Evolutionary conservation across 2,797 vertebrate species (phyloP).

Genomic region (Paramormyrops hopkinsi): DNA sequence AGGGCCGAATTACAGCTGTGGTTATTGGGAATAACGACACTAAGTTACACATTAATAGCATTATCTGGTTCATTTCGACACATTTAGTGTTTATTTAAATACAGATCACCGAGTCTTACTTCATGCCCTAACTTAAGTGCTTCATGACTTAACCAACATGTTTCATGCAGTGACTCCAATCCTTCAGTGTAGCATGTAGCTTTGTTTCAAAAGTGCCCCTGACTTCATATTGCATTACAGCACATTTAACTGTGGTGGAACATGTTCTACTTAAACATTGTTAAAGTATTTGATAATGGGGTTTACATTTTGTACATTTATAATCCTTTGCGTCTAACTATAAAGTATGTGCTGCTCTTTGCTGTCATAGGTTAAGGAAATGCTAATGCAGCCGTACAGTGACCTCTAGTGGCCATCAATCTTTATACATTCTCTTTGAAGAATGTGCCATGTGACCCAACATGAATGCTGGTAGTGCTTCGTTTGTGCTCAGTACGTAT

Average conservation of each 20-base stretch:
- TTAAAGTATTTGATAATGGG: not conserved
- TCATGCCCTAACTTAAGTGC: not conserved
- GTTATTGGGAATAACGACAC: not conserved
- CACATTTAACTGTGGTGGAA: not conserved
- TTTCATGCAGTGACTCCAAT: not conserved
- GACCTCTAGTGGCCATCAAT: constrained; percentile 4
- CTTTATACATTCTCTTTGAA: not conserved
- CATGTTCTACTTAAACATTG: not conserved
- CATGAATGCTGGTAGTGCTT: not conserved
- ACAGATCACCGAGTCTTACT: not conserved
- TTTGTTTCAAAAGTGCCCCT: not conserved
- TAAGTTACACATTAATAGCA: not conserved
- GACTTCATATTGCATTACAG: not conserved
- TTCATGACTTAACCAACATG: not conserved
- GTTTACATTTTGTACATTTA: not conserved
- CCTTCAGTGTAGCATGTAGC: not conserved
- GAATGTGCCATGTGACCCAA: not conserved
- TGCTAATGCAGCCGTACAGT: not conserved
- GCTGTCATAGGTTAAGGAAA: not conserved
- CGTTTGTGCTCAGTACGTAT: not conserved
- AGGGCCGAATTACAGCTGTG: not conserved
- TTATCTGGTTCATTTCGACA: not conserved
- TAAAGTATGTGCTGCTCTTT: not conserved
- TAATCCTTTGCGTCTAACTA: not conserved
- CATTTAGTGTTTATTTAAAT: constrained; percentile 1